Base-by-base conservation (phyloP, 2,888 invertebrate species). In the Aspidiotus rigidus region DNA sequence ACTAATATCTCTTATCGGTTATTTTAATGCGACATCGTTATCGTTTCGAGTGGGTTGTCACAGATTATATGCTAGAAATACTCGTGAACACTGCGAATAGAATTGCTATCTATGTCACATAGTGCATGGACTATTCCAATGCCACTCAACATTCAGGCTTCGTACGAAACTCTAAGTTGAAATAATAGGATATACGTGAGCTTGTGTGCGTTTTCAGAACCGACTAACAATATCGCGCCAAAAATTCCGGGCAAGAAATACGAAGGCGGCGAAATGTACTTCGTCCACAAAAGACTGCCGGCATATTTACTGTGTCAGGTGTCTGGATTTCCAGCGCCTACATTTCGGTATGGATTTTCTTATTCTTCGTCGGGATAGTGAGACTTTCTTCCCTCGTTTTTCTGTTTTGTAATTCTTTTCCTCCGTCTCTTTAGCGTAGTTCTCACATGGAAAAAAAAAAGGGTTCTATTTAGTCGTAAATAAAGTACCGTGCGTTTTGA, bases 141-240 rank as follows among this genome's bases (percentile, higher is more conserved):
- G 28, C 28, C 28, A 56, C 13, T 73, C 75, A 64, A 70, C 71
- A 69, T 73, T 74, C 73, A 74, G 75, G 75, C 74, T 62, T 61
- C 59, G 17, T 54, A 59, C 11, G 3, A 16, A 13, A 16, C 17
- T 15, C 5, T 16, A 49, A n/a, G n/a, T n/a, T 11, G 39, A 8
- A 40, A 13, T 60, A 10, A 15, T 13, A 53, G 53, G 13, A 11
- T 53, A 55, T 39, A 28, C 28, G 28, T 28, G 28, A 28, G 28
- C 28, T 28, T 28, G 28, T 28, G 28, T 28, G 28, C 28, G 16
- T n/a, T 57, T 84, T 76, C 83, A 86, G 86, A 86, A 80, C 85
- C 85, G 66, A 85, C 85, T 67, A 85, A 83, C 80, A 85, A 86
- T 78, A 83, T 81, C 73, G 76, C 80, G 69, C 81, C 81, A 62